Evolutionary conservation across 1,140 invertebrate species (phyloP), one percentile per base, ranked within the genome.

Genomic region (Araneus ventricosus): DNA sequence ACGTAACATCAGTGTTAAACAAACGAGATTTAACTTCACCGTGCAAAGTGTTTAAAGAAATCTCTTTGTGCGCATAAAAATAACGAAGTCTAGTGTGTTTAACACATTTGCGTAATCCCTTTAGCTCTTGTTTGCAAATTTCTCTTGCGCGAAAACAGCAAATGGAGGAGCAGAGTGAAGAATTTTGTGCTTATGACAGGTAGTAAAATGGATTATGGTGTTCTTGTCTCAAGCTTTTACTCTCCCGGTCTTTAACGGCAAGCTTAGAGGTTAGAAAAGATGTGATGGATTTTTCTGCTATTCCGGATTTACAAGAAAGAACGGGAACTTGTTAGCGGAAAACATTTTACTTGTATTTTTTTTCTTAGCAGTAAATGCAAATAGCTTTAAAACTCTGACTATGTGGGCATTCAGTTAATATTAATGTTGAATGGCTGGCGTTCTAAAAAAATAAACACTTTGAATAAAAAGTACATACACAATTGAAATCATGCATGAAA

Each of bases 91-190:
- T 30, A 75, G 70, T 75, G 34, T 75, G 34, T 30, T 75, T 75
- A 82, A 82, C 37, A 82, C 41, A 52, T 82, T 82, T 82, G 27
- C 80, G 17, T 82, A 82, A 82, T 82, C 80, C 80, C 80, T 82
- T 82, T 82, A 82, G 80, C 39, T 41, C 80, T 82, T 82, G 80
- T 82, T 45, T 82, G 80, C 80, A 45, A 45, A 45, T 82, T 75
- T 34, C 70, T 75, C 70, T 37, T 37, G 17, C 30, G 10, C 14
- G 34, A 75, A 75, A 75, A 75, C 70, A 75, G 70, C 70, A 37
- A 75, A 75, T 75, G 70, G 34, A 27, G 20, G 4, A 75, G 17
- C 14, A 20, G 70, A 27, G 20, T 17, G 75, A n/a, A 41, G 39
- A 37, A 27, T 39, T 82, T 41, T 82, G 20, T 27, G 37, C 27